Evolutionary conservation across 2,888 invertebrate species (phyloP), one percentile per base, ranked within the genome.

Genomic region (Eustalomyia histrio): DNA sequence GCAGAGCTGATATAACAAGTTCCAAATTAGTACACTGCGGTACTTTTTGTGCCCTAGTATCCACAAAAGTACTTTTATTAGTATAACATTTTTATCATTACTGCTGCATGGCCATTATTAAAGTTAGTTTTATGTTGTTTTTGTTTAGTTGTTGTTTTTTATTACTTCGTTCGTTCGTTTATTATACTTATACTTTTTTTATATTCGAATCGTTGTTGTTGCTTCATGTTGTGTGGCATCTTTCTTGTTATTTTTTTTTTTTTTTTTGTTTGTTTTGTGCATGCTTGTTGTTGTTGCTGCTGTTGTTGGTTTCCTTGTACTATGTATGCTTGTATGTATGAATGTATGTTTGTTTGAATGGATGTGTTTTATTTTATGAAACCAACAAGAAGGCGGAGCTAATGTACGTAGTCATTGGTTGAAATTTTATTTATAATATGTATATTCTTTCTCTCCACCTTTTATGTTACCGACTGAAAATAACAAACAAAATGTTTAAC

Each of bases 321-420:
- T 83, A 39, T 7, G 6, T 47, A 47, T 33, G 12, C 83, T 12
- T 7, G 6, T 47, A 47, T 33, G 12, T 50, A 55, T 63, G 21
- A 52, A 24, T 57, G 29, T 29, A 65, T 29, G 29, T 24, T 3
- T 3, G 76, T 64, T 18, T 57, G 35, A 55, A 50, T 73, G 60
- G 69, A 82, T 67, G 81, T 84, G 74, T 80, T 80, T 75, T 43
- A 39, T 61, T 72, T 47, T 73, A 29, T 29, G 29, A 16, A 35
- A 74, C 68, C 58, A 80, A 83, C 29, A 29, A 86, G 87, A 86
- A 88, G 90, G 90, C 89, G 90, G 90, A 89, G 90, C 87, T 14
- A 78, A 12, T 29, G 47, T 88, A 87, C 85, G 85, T 86, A 87
- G 85, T 86, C 87, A 90, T 90, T 90, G 90, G 90, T 86, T 84